Conservation (phyloP, 2,113 vertebrate genomes). For the Chaetodon trifascialis region DNA sequence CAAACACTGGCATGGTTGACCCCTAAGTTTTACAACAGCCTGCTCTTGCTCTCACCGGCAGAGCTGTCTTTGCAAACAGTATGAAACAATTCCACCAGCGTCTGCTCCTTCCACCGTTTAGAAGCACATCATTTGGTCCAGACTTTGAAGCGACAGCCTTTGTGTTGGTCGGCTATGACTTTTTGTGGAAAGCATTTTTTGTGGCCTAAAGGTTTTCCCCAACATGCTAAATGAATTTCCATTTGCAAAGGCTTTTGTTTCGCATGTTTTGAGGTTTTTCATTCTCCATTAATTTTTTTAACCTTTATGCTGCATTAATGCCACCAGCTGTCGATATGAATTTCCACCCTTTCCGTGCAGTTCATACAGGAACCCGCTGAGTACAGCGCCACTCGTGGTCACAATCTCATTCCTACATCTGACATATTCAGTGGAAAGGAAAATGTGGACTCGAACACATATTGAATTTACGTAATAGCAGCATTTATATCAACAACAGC, state of each 20-base stretch:
- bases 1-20: conserved; percentile 8
- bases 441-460: background rate
- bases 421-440: background rate
- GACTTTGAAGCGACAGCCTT: background rate
- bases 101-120: background rate
- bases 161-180: background rate
- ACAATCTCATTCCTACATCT: background rate
- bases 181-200: too few species aligned
- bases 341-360: background rate
- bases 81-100: background rate
- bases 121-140: conserved; percentile 3
- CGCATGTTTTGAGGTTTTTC: too few species aligned
- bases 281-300: too few species aligned
- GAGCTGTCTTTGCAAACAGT: conserved; percentile 3
- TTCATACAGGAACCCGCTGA: background rate
- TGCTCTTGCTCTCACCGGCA: background rate
- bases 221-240: too few species aligned
- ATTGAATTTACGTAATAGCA: background rate
- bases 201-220: too few species aligned
- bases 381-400: background rate
- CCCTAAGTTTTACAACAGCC: conserved; percentile 22
- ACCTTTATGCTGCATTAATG: too few species aligned
- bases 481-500: background rate
- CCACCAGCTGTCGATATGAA: too few species aligned
- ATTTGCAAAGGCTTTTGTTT: too few species aligned